These are phyloP conservation scores for Ormia ochracea DNA, from an alignment of 2,888 invertebrate genomes.

Conservation along the genomic window DNA sequence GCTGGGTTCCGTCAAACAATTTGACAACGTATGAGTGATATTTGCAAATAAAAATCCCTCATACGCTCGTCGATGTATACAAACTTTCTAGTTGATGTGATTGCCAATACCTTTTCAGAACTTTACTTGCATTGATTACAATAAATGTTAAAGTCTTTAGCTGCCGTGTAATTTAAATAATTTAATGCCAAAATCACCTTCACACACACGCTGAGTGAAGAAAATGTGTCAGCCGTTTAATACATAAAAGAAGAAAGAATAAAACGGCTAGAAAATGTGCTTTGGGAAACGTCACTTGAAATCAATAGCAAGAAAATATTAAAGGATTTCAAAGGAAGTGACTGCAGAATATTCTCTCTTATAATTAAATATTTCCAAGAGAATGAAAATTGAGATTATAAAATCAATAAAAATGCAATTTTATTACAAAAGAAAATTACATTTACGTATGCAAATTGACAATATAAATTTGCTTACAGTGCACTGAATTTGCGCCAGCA, in stretches of 20 bases:
- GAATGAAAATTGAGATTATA: background rate
- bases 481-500: background rate
- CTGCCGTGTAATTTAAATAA: background rate
- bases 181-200: background rate
- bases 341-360: background rate
- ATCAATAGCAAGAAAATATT: background rate
- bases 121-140: background rate
- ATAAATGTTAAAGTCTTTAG: background rate
- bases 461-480: background rate
- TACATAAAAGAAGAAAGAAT: background rate
- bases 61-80: background rate
- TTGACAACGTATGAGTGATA: background rate
- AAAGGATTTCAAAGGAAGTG: background rate
- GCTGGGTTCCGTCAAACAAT: too few relatives aligned
- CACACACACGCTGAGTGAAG: background rate
- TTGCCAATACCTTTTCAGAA: background rate
- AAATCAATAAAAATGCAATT: slow-evolving; percentile 48
- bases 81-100: background rate
- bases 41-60: background rate
- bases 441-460: slow-evolving; percentile 6
- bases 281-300: background rate
- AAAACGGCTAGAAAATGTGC: background rate
- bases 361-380: background rate
- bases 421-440: background rate
- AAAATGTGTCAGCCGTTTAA: background rate